These are phyloP conservation scores for Saturnia japonica DNA, from an alignment of 2,888 invertebrate species.

Conservation along the genomic window DNA sequence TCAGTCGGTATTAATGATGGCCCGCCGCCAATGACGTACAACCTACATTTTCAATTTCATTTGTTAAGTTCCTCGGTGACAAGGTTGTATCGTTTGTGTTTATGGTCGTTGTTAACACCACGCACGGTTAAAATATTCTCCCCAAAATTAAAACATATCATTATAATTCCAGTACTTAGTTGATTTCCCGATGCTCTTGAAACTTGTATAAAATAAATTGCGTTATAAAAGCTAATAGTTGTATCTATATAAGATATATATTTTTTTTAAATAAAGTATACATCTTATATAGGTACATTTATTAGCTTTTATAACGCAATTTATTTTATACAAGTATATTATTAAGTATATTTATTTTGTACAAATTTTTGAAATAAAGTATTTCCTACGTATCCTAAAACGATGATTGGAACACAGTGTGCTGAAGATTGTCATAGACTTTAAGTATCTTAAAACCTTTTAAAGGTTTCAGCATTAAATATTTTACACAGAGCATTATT, in stretches of 20 bases:
- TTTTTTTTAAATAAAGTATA: no score
- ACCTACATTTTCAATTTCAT: constrained; percentile 32
- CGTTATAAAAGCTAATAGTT: neutral
- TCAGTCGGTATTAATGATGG: constrained; percentile 46
- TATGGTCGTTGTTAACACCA: neutral
- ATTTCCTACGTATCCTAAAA: neutral
- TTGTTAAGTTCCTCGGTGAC: constrained; percentile 26
- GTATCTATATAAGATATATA: neutral
- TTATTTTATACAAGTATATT: no score
- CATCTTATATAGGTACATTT: no score
- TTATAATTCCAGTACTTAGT: neutral
- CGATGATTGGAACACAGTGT: neutral
- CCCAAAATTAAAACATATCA: neutral
- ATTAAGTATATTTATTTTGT: no score
- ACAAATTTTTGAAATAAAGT: neutral
- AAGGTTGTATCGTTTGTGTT: constrained; percentile 9
- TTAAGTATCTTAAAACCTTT: neutral
- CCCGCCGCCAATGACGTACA: constrained; percentile 29
- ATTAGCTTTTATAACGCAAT: no score
- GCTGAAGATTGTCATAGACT: neutral
- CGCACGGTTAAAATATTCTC: neutral
- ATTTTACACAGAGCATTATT: constrained; percentile 20
- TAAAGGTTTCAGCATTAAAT: neutral
- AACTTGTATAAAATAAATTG: neutral
- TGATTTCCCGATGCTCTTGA: neutral